Percentiles rank a stretch among this genome's conserved stretches.
Evolutionary conservation across 2,797 vertebrate genomes (phyloP).

Genomic region (Pantherophis alleghaniensis): DNA sequence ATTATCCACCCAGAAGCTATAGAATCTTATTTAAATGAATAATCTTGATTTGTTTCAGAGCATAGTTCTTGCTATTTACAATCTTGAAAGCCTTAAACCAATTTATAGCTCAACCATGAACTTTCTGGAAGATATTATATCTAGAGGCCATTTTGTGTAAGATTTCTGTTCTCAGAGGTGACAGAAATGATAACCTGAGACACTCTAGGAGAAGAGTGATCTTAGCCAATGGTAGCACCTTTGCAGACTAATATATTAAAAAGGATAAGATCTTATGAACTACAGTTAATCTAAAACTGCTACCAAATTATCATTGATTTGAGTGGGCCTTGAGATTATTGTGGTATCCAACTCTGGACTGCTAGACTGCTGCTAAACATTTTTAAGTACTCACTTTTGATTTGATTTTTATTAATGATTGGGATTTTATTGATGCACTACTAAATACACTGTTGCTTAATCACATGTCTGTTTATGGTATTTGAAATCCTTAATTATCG

Average conservation of each 20-base stretch:
- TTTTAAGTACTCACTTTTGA: background rate
- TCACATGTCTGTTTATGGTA: background rate
- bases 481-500: background rate
- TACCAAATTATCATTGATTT: background rate
- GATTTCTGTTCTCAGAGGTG: background rate
- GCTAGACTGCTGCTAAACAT: background rate
- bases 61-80: background rate
- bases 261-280: background rate
- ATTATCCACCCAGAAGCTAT: background rate
- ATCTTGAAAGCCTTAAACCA: background rate
- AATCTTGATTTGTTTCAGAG: background rate
- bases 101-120: background rate
- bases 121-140: background rate
- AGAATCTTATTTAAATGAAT: background rate
- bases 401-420: background rate
- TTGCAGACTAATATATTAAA: background rate
- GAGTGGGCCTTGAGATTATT: background rate
- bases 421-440: background rate
- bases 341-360: background rate
- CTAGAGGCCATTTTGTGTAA: background rate
- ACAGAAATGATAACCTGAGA: background rate
- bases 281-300: background rate
- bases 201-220: background rate
- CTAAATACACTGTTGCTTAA: background rate
- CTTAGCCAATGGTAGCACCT: background rate